Percentiles rank a stretch among this genome's conserved stretches.
These are phyloP conservation scores for Bubo bubo DNA, from an alignment of 2,113 vertebrate species.

Conservation along the genomic window DNA sequence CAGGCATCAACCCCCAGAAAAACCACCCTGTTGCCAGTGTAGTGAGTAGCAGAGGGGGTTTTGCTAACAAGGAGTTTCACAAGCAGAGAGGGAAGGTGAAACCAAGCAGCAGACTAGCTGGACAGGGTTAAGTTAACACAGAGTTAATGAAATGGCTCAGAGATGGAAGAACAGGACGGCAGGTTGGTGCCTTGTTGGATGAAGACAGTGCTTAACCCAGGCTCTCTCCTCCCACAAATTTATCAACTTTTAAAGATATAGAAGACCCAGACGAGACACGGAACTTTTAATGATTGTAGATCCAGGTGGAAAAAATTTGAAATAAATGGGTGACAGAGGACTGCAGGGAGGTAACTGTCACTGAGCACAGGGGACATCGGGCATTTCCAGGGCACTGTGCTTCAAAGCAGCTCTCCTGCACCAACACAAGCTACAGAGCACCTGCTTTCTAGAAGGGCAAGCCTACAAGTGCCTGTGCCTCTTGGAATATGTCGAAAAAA, in stretches of 20 bases:
- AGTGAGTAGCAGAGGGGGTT: background rate
- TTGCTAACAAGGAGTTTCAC: background rate
- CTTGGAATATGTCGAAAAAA: background rate
- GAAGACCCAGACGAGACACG: background rate
- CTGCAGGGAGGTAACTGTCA: background rate
- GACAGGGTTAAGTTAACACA: background rate
- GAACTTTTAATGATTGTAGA: background rate
- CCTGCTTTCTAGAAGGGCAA: background rate
- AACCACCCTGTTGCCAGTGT: fast-evolving
- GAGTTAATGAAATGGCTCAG: background rate
- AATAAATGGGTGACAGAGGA: background rate
- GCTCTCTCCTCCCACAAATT: background rate
- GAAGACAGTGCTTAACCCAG: background rate
- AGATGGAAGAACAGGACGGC: background rate
- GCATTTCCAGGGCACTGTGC: background rate
- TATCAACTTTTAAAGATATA: background rate
- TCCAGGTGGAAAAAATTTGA: background rate
- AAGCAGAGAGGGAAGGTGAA: background rate
- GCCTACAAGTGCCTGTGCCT: fast-evolving
- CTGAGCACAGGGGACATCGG: background rate
- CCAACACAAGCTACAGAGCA: background rate
- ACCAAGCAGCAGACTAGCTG: background rate
- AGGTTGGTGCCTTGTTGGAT: fast-evolving
- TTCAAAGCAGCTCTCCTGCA: background rate
- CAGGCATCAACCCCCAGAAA: background rate